phyloP scores from a whole-genome alignment of 2,797 vertebrate species.

The Botia almorhae region DNA sequence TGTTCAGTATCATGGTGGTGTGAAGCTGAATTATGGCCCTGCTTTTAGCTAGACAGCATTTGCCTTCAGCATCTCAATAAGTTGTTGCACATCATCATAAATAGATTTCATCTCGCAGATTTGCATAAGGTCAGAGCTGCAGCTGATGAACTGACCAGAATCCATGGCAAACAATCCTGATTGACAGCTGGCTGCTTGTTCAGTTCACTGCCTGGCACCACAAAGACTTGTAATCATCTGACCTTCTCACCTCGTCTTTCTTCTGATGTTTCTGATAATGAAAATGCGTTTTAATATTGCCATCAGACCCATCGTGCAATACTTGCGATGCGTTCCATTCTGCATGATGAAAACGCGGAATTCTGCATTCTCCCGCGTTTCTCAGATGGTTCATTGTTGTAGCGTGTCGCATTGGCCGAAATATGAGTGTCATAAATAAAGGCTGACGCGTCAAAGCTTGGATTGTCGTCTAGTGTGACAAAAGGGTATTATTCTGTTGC shows the following conservation, averaged over 20 bases:
- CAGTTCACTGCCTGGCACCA: constrained; percentile 66
- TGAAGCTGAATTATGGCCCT: constrained; percentile 39
- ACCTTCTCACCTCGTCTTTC: constrained; percentile 67
- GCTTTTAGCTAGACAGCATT: constrained; percentile 34
- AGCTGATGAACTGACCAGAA: constrained; percentile 54
- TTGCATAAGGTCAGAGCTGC: constrained; percentile 61
- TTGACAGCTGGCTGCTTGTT: constrained; percentile 61
- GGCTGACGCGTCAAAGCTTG: constrained; percentile 82
- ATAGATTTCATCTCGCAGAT: constrained; percentile 57
- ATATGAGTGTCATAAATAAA: constrained; percentile 81
- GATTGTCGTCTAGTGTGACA: constrained; percentile 77
- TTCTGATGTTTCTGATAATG: constrained; percentile 54
- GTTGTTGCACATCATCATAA: constrained; percentile 50
- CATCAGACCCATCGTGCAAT: constrained; percentile 48
- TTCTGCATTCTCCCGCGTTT: constrained; percentile 64
- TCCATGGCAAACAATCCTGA: constrained; percentile 59
- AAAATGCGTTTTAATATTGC: constrained; percentile 57
- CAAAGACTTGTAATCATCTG: constrained; percentile 66
- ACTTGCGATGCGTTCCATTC: constrained; percentile 75
- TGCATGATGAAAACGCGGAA: constrained; percentile 72
- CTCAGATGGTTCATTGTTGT: constrained; percentile 68
- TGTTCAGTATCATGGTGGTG: constrained; percentile 38
- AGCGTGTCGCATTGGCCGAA: constrained; percentile 73
- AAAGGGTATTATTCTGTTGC: constrained; percentile 77
- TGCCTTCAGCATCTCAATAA: constrained; percentile 57